These are phyloP conservation scores for Pipistrellus pipistrellus DNA, from an alignment of 2,797 vertebrate species.

Conservation along the genomic window DNA sequence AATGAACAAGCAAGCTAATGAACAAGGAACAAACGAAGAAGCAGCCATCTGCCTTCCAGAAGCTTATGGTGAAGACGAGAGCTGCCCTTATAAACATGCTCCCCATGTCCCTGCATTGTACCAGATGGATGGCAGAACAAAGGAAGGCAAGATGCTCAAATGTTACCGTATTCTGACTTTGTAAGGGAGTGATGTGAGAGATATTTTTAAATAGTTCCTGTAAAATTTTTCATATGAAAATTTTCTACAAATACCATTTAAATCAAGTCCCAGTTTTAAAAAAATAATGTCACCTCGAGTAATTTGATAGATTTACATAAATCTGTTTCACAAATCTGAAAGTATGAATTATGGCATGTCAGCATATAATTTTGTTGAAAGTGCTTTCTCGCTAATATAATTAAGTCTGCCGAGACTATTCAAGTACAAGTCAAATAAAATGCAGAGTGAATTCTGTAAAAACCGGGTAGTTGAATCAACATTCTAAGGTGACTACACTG, in stretches of 20 bases:
- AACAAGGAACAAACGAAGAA: neutral
- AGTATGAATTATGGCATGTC: constrained; percentile 85
- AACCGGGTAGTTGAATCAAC: constrained; percentile 83
- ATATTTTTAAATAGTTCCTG: constrained; percentile 63
- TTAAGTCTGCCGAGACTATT: constrained; percentile 86
- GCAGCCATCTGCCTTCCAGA: constrained; percentile 7
- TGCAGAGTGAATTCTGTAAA: constrained; percentile 83
- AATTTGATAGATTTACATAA: constrained; percentile 86
- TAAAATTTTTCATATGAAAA: constrained; percentile 76
- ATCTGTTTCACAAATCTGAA: constrained; percentile 84
- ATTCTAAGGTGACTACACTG: constrained; percentile 83
- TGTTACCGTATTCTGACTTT: constrained; percentile 61
- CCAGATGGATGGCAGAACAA: constrained; percentile 65
- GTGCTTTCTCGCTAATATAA: constrained; percentile 86
- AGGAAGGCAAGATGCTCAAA: constrained; percentile 69
- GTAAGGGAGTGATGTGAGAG: constrained; percentile 37
- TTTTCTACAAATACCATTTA: constrained; percentile 78
- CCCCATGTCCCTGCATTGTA: neutral
- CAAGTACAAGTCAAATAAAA: constrained; percentile 83
- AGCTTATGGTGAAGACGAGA: constrained; percentile 36
- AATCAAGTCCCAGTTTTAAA: constrained; percentile 81
- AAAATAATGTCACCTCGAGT: constrained; percentile 82
- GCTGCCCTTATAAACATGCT: constrained; percentile 42
- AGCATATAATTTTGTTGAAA: constrained; percentile 86
- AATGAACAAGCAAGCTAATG: neutral